A percentile compares a stretch with the other conserved stretches of the same genome.
Conservation (phyloP, 1,140 invertebrate genomes). For the Dreissena rostriformis region DNA sequence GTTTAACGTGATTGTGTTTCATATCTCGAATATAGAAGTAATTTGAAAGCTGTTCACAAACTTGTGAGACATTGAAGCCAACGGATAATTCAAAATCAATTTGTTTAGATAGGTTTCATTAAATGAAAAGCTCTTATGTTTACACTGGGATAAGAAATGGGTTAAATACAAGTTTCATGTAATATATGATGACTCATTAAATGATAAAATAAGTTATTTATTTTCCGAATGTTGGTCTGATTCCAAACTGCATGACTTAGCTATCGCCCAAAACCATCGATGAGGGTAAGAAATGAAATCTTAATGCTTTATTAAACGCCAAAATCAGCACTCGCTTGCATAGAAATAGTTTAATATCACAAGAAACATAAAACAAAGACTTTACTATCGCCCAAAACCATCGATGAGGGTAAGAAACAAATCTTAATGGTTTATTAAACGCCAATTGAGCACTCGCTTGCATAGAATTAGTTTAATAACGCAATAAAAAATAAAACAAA, state of each 20-base stretch:
- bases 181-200: neutral
- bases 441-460: too few relatives aligned
- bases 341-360: too few relatives aligned
- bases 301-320: too few relatives aligned
- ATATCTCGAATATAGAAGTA: neutral
- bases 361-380: too few relatives aligned
- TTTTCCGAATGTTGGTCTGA: neutral
- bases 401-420: neutral
- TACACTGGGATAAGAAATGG: slow-evolving; percentile 10
- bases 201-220: neutral
- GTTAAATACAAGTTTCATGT: slow-evolving; percentile 32
- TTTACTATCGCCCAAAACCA: neutral
- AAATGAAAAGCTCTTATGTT: slow-evolving; percentile 22
- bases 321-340: too few relatives aligned
- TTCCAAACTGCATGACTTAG: neutral
- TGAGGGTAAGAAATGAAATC: neutral
- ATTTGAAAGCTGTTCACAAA: neutral
- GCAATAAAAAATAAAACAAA: too few relatives aligned
- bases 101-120: slow-evolving; percentile 31
- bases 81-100: slow-evolving; percentile 48
- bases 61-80: slow-evolving; percentile 3
- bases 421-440: too few relatives aligned
- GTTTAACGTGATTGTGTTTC: neutral
- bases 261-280: neutral
- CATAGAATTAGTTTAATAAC: too few relatives aligned